Percentiles rank a stretch among this genome's conserved stretches.
phyloP scores from a whole-genome alignment of 1,140 invertebrate species.

The Tenebrio molitor region DNA sequence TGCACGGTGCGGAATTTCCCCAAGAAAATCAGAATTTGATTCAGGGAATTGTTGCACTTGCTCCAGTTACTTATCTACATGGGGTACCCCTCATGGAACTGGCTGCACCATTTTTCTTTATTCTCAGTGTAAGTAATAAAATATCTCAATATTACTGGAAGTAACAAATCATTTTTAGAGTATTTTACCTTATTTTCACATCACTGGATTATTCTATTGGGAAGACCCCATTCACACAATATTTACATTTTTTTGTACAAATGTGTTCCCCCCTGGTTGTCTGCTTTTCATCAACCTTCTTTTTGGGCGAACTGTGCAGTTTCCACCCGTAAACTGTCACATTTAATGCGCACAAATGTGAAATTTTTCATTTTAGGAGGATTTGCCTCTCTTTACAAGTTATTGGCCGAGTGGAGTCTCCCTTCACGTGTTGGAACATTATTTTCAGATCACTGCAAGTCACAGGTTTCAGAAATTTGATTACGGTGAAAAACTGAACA shows the following conservation, averaged over 20 bases:
- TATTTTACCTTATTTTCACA: background rate
- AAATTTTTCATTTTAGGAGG: too few relatives aligned
- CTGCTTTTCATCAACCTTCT: background rate
- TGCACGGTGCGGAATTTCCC: background rate
- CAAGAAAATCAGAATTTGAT: background rate
- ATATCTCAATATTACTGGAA: too few relatives aligned
- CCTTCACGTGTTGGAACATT: slow-evolving; percentile 12
- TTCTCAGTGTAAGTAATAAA: too few relatives aligned
- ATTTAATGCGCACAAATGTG: too few relatives aligned
- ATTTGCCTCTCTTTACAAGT: background rate
- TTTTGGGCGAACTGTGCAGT: background rate
- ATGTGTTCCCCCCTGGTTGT: background rate
- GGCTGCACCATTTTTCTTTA: too few relatives aligned
- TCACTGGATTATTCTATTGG: background rate
- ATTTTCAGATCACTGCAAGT: slow-evolving; percentile 50
- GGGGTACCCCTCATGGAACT: too few relatives aligned
- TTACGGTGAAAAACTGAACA: slow-evolving; percentile 71
- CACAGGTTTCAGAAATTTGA: slow-evolving; percentile 75
- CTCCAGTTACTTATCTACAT: slow-evolving; percentile 15
- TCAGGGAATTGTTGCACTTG: background rate
- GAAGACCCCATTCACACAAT: background rate
- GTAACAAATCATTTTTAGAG: background rate
- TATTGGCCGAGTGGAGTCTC: slow-evolving; percentile 22
- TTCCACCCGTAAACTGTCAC: too few relatives aligned
- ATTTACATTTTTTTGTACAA: background rate